Conservation (phyloP, 2,113 vertebrate genomes). For the Silurus asotus region DNA sequence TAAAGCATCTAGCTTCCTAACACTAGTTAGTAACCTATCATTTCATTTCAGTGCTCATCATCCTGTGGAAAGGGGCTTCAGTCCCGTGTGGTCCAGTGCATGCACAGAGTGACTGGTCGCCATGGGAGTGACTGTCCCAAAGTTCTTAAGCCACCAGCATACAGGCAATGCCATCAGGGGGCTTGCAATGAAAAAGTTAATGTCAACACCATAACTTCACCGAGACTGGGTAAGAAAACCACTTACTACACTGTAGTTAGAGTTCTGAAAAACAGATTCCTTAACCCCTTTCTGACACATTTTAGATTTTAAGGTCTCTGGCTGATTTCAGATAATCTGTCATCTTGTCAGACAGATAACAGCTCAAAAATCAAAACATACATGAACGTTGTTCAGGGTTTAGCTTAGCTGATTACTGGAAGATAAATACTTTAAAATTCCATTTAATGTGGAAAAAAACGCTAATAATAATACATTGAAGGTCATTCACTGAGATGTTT, state of each 20-base stretch:
- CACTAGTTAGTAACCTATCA: background rate
- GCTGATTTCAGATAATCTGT: background rate
- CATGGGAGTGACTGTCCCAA: conserved; percentile 86
- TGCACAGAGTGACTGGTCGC: conserved; percentile 93
- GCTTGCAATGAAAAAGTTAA: conserved; percentile 86
- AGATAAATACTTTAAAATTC: background rate
- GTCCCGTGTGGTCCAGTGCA: conserved; percentile 95
- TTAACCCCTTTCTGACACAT: background rate
- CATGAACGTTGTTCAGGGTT: background rate
- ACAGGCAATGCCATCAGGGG: conserved; percentile 87
- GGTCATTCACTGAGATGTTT: conserved; percentile 9
- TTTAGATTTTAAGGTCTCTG: too few species aligned
- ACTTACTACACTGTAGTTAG: background rate
- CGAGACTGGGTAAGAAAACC: conserved; percentile 84
- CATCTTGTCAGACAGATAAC: background rate
- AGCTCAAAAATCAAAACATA: background rate
- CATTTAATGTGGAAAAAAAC: background rate
- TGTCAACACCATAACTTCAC: conserved; percentile 94
- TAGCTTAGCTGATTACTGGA: background rate
- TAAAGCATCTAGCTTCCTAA: background rate
- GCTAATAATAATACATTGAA: background rate
- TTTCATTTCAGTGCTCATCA: conserved; percentile 83
- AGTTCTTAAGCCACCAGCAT: conserved; percentile 81
- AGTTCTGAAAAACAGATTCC: background rate
- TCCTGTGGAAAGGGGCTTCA: conserved; percentile 94